Conservation (phyloP, 1,140 invertebrate genomes). For the Megalopta genalis region DNA sequence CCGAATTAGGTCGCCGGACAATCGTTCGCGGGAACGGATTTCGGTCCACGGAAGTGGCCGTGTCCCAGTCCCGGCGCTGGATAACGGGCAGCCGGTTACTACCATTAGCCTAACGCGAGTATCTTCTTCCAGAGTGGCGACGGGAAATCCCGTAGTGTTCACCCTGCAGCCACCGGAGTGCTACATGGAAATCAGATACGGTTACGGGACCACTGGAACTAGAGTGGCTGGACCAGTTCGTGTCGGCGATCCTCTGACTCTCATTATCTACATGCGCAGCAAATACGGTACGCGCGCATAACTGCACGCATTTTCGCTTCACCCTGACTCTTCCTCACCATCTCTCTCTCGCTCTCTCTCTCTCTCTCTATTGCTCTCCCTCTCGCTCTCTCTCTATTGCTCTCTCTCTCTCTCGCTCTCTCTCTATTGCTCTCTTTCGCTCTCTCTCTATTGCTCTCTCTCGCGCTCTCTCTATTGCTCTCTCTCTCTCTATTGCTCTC, state of each 20-base stretch:
- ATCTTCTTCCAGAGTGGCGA: conserved; percentile 87
- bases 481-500: no score
- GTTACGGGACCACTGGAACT: conserved; percentile 91
- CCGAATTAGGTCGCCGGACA: not conserved
- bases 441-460: no score
- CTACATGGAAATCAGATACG: conserved; percentile 96
- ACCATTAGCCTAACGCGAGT: conserved; percentile 34
- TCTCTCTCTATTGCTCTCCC: no score
- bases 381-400: no score
- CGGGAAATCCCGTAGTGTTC: conserved; percentile 96
- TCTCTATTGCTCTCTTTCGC: no score
- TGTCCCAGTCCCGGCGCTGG: not conserved
- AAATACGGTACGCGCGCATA: conserved; percentile 86
- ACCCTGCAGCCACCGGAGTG: conserved; percentile 95
- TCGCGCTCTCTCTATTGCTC: no score
- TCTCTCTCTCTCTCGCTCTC: not conserved
- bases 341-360: no score
- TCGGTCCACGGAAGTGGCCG: not conserved
- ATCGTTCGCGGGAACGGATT: not conserved
- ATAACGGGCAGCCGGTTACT: conserved; percentile 51
- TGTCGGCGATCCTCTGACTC: conserved; percentile 94
- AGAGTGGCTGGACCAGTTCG: conserved; percentile 92
- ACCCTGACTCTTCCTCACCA: no score
- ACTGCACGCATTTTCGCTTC: conserved; percentile 42
- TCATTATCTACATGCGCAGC: conserved; percentile 96